Conservation (phyloP, 2,113 vertebrate species). For the Phylloscopus whistleri region DNA sequence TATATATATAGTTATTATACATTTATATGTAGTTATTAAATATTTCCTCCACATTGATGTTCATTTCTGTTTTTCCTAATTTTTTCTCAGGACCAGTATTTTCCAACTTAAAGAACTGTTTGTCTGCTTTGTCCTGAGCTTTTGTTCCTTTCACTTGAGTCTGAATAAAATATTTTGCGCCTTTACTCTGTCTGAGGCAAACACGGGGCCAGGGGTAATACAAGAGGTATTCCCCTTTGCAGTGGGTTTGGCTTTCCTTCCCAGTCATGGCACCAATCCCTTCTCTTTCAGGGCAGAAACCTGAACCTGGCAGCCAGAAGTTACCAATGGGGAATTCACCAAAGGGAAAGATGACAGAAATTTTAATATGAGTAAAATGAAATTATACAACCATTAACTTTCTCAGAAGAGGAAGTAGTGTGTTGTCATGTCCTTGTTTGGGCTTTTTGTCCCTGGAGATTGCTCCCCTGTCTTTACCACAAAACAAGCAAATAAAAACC, state of each 20-base stretch:
- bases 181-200: background rate
- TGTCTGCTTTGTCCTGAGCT: background rate
- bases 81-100: background rate
- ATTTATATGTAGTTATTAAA: background rate
- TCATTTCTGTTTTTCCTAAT: background rate
- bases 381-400: background rate
- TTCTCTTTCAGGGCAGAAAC: background rate
- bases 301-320: background rate
- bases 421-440: background rate
- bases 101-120: background rate
- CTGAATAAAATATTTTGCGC: background rate
- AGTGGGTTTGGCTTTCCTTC: background rate
- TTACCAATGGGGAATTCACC: background rate
- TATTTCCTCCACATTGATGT: background rate
- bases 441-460: background rate
- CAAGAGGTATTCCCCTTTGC: background rate
- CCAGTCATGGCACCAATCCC: rapidly evolving
- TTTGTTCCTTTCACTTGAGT: background rate
- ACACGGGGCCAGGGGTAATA: background rate
- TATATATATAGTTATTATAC: too few relatives aligned
- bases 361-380: background rate
- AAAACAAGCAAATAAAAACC: background rate
- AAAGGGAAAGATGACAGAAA: background rate
- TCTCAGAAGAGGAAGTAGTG: background rate
- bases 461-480: background rate